phyloP scores from a whole-genome alignment of 2,888 invertebrate genomes.

The Odontothrips loti region DNA sequence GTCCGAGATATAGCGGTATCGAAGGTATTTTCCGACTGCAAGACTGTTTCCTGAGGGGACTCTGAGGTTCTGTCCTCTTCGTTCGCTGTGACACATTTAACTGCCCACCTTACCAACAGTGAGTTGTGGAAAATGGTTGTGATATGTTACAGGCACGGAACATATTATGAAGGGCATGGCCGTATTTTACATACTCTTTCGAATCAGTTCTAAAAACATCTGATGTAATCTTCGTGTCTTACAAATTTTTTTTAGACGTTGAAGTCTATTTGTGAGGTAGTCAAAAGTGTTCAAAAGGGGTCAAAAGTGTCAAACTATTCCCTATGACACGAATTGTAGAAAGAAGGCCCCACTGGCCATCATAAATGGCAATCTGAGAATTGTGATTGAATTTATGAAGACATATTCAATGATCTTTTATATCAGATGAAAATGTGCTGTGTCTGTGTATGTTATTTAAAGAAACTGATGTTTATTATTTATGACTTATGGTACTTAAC shows the following conservation, averaged over 20 bases:
- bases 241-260: background rate
- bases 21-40: background rate
- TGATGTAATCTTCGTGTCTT: background rate
- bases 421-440: background rate
- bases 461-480: background rate
- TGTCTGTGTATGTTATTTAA: background rate
- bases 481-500: background rate
- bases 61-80: background rate
- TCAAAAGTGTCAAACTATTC: background rate
- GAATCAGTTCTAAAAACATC: background rate
- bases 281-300: too few relatives aligned
- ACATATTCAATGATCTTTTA: background rate
- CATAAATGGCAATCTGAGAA: too few relatives aligned
- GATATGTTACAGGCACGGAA: background rate
- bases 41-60: background rate
- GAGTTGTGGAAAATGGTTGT: background rate
- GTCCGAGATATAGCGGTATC: background rate
- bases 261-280: too few relatives aligned
- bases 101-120: background rate
- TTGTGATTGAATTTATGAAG: background rate
- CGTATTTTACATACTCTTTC: background rate
- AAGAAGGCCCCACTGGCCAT: background rate
- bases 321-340: background rate
- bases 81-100: background rate
- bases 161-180: background rate